These are phyloP conservation scores for Lota lota DNA, from an alignment of 2,113 vertebrate species.

Conservation along the genomic window DNA sequence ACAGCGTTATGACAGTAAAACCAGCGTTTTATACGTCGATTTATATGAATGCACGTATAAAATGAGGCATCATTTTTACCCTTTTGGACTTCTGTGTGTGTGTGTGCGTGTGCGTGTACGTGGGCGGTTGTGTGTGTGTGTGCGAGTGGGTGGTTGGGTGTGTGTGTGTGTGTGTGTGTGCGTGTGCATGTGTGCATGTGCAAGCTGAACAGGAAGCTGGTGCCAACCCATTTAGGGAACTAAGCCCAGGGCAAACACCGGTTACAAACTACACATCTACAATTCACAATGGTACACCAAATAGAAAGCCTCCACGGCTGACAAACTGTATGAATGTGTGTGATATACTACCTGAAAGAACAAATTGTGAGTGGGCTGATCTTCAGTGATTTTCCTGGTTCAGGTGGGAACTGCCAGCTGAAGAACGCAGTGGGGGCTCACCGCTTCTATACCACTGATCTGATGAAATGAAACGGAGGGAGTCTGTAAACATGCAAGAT, in stretches of 20 bases:
- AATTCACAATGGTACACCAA: background rate
- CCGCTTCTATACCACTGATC: background rate
- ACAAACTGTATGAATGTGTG: background rate
- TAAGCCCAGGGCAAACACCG: background rate
- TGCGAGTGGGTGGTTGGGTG: background rate
- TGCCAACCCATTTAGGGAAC: background rate
- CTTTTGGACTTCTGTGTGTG: background rate
- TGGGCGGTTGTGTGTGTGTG: background rate
- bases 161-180: constrained; percentile 10
- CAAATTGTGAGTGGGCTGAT: background rate
- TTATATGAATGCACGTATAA: no score
- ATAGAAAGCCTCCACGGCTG: no score
- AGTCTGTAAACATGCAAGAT: background rate
- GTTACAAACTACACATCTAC: no score
- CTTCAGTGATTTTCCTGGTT: background rate
- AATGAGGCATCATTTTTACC: no score
- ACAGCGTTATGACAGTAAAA: no score
- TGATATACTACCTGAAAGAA: background rate
- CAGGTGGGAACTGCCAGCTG: background rate
- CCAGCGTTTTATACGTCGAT: no score
- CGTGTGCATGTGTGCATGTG: background rate
- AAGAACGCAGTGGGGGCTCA: background rate
- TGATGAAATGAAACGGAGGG: background rate
- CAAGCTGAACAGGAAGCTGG: background rate
- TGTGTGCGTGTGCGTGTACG: background rate